Percentiles rank a stretch among this genome's conserved stretches.
Evolutionary conservation across 2,113 vertebrate genomes (phyloP).

Genomic region (Xiphorhynchus elegans): DNA sequence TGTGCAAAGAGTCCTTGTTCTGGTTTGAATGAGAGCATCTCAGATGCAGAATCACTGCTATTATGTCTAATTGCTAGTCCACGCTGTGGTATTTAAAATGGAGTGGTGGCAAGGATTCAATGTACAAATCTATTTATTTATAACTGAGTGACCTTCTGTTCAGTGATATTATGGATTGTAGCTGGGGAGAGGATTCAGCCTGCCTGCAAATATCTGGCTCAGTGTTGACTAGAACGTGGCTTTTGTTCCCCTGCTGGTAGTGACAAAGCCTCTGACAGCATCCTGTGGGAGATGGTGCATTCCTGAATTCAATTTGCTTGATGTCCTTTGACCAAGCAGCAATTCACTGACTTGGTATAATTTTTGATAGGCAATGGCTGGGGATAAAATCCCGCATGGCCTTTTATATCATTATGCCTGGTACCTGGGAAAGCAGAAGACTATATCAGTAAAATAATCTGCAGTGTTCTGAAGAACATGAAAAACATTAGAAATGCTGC

Average conservation of each 20-base stretch:
- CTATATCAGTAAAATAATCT: background rate
- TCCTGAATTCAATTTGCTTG: constrained; percentile 43
- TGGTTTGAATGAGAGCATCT: background rate
- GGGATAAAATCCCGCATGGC: background rate
- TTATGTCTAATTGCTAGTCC: background rate
- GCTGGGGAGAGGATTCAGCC: background rate
- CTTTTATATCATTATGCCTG: background rate
- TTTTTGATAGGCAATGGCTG: background rate
- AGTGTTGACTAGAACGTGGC: background rate
- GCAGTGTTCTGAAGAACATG: constrained; percentile 18
- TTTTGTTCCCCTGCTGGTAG: background rate
- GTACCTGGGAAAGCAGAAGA: background rate
- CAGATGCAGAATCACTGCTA: background rate
- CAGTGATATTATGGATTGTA: background rate
- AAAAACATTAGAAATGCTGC: background rate
- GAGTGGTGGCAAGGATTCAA: constrained; percentile 26
- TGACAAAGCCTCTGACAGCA: constrained; percentile 12
- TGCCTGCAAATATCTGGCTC: background rate
- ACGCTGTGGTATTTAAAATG: background rate
- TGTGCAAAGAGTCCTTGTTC: background rate
- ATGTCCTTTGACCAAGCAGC: constrained; percentile 24
- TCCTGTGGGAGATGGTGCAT: background rate
- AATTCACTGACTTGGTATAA: constrained; percentile 27
- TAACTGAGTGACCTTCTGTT: constrained; percentile 48
- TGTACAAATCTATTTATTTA: constrained; percentile 43